Conservation (phyloP, 2,113 vertebrate species). For the Gymnorhina tibicen region DNA sequence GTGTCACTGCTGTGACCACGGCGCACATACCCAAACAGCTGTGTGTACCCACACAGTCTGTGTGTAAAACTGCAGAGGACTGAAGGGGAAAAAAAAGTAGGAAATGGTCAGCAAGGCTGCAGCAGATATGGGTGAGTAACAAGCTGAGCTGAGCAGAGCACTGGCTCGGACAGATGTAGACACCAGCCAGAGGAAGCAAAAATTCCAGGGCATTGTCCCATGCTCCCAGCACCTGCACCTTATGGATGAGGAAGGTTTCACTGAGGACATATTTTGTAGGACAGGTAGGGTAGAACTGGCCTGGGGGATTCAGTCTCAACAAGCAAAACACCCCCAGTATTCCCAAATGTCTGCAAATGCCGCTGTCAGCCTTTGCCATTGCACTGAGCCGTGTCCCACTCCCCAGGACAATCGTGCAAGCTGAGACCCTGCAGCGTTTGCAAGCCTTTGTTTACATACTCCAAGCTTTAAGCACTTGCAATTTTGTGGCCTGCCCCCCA, state of each 20-base stretch:
- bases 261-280: neutral
- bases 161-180: neutral
- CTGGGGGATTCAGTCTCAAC: neutral
- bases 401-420: neutral
- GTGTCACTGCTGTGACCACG: neutral
- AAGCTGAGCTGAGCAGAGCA: neutral
- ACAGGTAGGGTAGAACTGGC: neutral
- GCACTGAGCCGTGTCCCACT: neutral
- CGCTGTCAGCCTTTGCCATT: neutral
- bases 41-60: neutral
- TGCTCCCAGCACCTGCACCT: neutral
- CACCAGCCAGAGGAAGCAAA: neutral
- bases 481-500: slow-evolving; percentile 50
- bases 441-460: slow-evolving; percentile 49
- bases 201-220: neutral
- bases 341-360: neutral
- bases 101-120: neutral
- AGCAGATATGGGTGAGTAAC: neutral
- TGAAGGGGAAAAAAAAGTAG: neutral
- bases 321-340: neutral
- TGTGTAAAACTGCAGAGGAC: neutral
- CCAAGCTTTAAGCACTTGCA: slow-evolving; percentile 52
- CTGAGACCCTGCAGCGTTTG: neutral
- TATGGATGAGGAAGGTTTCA: neutral
- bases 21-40: neutral